Conservation (phyloP, 2,888 invertebrate genomes). For the Endotricha flammealis region DNA sequence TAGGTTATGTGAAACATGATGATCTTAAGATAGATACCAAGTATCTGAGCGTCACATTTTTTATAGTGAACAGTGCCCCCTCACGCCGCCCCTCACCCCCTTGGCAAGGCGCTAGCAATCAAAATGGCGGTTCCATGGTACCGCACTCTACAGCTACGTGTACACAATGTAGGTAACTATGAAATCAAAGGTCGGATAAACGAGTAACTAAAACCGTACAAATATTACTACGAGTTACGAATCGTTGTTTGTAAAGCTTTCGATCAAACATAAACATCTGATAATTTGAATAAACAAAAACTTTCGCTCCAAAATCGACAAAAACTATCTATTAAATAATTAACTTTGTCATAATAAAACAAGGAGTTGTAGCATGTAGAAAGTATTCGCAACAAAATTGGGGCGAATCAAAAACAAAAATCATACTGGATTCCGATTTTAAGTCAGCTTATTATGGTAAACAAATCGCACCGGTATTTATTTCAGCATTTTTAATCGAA, state of each 20-base stretch:
- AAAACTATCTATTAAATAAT: slow-evolving; percentile 11
- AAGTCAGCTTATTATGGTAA: slow-evolving; percentile 27
- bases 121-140: slow-evolving; percentile 72
- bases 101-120: slow-evolving; percentile 66
- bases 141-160: slow-evolving; percentile 55
- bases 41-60: slow-evolving; percentile 56
- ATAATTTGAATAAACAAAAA: slow-evolving; percentile 10
- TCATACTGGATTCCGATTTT: background rate
- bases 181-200: slow-evolving; percentile 34
- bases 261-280: background rate
- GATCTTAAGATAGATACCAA: slow-evolving; percentile 40
- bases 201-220: slow-evolving; percentile 19
- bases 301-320: slow-evolving; percentile 22
- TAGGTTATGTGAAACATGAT: slow-evolving; percentile 43
- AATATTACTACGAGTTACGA: background rate
- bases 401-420: background rate
- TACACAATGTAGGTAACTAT: slow-evolving; percentile 37
- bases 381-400: too few relatives aligned
- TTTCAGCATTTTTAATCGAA: background rate
- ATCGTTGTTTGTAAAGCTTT: slow-evolving; percentile 8
- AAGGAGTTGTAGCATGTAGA: too few relatives aligned
- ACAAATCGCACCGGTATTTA: slow-evolving; percentile 44
- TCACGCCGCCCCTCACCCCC: slow-evolving; percentile 47
- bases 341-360: slow-evolving; percentile 18
- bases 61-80: slow-evolving; percentile 46